A percentile compares a stretch with the other conserved stretches of the same genome.
These are phyloP conservation scores for Theretra japonica DNA, from an alignment of 2,888 invertebrate species.

Conservation along the genomic window DNA sequence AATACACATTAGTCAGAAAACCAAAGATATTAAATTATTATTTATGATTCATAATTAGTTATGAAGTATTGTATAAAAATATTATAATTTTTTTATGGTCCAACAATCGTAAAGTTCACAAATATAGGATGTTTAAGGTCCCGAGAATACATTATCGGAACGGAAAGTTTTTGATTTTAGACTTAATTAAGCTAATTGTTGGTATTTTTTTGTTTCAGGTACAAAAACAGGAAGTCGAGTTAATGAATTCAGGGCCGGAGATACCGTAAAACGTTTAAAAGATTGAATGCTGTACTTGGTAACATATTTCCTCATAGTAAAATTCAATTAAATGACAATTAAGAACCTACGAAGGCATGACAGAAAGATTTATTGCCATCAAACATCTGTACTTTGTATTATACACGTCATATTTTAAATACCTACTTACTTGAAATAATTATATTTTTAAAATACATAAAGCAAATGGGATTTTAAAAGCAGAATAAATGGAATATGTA, in stretches of 20 bases:
- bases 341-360: neutral
- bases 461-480: too few species aligned
- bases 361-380: too few species aligned
- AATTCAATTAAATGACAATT: neutral
- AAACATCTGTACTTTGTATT: too few species aligned
- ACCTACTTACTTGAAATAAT: too few species aligned
- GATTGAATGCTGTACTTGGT: neutral
- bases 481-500: too few species aligned
- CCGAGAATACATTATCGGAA: neutral
- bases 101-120: too few species aligned
- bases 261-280: conserved; percentile 28
- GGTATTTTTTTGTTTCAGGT: conserved; percentile 36
- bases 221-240: conserved; percentile 30
- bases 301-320: conserved; percentile 14
- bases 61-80: too few species aligned
- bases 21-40: too few species aligned
- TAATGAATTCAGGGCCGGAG: conserved; percentile 27
- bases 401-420: neutral
- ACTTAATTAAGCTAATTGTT: conserved; percentile 14
- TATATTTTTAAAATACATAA: too few species aligned
- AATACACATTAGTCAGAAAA: too few species aligned
- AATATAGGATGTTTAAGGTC: neutral
- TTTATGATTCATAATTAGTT: too few species aligned
- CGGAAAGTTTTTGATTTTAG: neutral
- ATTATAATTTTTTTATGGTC: too few species aligned